Evolutionary conservation across 2,888 invertebrate genomes (phyloP), one percentile per base, ranked within the genome.

Genomic region (Netelia fuscicornis): DNA sequence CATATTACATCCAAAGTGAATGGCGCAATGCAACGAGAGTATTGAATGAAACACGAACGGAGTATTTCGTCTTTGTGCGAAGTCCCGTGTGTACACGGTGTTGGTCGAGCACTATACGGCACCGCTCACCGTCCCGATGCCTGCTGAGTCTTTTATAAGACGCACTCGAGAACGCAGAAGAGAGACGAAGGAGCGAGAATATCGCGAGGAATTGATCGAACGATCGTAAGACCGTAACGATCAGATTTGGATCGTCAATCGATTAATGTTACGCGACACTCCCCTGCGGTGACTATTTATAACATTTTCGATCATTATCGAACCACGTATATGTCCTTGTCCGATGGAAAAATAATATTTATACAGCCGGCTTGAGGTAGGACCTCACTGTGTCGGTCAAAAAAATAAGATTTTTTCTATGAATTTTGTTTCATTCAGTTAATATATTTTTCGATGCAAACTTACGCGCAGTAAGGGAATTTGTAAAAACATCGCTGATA

Each of bases 31-130:
- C 85, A 62, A 82, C 82, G 85, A 65, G 86, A 62, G 84, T 71
- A 81, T 84, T 87, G 87, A 87, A 87, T 87, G 86, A 87, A 87
- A 87, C 83, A 81, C 84, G 87, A 86, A 86, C 80, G 83, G 78
- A 77, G 77, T 62, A 84, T 67, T 81, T 84, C 54, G 67, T 75
- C 78, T 75, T 77, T 80, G 67, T 77, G 54, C 54, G 13, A 42
- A 80, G 56, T 64, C 23, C 30, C 74, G 9, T 60, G n/a, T 25
- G 13, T 10, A 42, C 42, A 64, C n/a, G 52, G 56, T 37, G n/a
- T 42, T 65, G 48, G 56, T 48, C 42, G 56, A 58, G 44, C 65
- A 74, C 8, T 58, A 37, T 8, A 37, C 8, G 6, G 6, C 3
- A 70, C 72, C 56, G 37, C 44, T 30, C 56, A 48, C 44, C 30